Conservation (phyloP, 2,797 vertebrate genomes). For the Falco berigora region DNA sequence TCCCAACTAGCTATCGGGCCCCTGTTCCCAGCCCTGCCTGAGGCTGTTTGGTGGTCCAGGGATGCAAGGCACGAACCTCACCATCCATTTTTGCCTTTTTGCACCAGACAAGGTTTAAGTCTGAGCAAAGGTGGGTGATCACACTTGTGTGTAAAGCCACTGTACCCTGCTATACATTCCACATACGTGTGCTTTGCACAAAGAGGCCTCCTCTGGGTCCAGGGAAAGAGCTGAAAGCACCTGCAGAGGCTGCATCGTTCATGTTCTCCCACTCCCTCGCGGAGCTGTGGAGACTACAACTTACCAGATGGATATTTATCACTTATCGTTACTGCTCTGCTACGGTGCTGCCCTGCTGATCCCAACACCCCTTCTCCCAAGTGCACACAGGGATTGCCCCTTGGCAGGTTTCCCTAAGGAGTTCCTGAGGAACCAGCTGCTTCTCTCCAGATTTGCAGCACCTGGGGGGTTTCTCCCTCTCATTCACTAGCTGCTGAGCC, state of each 20-base stretch:
- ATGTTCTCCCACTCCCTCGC: not conserved
- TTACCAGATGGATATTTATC: not conserved
- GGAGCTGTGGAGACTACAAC: not conserved
- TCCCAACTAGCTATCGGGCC: not conserved
- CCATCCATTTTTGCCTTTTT: not conserved
- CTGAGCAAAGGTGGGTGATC: not conserved
- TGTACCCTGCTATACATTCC: not conserved
- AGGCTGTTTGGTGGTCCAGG: not conserved
- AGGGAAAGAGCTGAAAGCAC: not conserved
- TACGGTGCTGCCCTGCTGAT: not conserved
- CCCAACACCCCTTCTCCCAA: not conserved
- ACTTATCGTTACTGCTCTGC: not conserved
- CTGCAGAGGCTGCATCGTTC: not conserved
- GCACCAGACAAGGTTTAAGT: not conserved
- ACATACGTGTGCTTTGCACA: not conserved
- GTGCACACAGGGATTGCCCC: not conserved
- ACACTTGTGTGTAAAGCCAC: fast-evolving
- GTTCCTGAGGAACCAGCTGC: not conserved
- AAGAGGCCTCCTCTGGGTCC: not conserved
- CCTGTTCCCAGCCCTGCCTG: not conserved
- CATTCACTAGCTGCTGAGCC: not conserved
- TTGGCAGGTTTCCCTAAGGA: not conserved
- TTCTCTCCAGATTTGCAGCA: not conserved
- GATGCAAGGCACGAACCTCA: not conserved
- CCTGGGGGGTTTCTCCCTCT: not conserved